phyloP scores from a whole-genome alignment of 2,797 vertebrate genomes.

The Prunella strophiata region DNA sequence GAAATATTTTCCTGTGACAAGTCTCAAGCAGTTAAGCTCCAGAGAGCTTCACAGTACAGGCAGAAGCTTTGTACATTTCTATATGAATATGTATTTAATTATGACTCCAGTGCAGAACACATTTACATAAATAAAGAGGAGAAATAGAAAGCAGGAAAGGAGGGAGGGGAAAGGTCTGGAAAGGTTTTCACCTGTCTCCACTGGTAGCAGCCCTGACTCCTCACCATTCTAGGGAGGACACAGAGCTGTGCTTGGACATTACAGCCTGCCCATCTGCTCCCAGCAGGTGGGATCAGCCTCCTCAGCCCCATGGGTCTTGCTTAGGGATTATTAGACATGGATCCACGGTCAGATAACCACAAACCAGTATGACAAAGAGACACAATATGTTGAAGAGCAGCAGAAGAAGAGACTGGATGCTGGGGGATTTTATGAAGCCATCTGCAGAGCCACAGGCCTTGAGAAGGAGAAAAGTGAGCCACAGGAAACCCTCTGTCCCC shows the following conservation, averaged over 20 bases:
- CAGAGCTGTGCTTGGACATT: background rate
- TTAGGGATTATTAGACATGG: background rate
- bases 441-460: background rate
- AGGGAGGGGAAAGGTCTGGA: background rate
- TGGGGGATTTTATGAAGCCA: background rate
- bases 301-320: background rate
- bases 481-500: background rate
- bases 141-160: slow-evolving; percentile 41
- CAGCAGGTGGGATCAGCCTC: background rate
- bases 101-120: slow-evolving; percentile 24
- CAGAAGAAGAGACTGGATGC: background rate
- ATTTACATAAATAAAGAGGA: slow-evolving; percentile 71
- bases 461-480: background rate
- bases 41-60: slow-evolving; percentile 24
- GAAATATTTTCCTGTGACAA: slow-evolving; percentile 67
- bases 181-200: background rate
- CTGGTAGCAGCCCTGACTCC: background rate
- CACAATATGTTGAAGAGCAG: background rate
- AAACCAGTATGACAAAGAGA: background rate
- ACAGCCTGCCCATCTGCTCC: background rate
- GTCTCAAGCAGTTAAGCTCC: slow-evolving; percentile 55
- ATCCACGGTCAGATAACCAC: background rate
- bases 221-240: background rate
- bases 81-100: slow-evolving; percentile 59
- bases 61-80: slow-evolving; percentile 43